phyloP scores from a whole-genome alignment of 1,140 invertebrate species.

The Riptortus pedestris region DNA sequence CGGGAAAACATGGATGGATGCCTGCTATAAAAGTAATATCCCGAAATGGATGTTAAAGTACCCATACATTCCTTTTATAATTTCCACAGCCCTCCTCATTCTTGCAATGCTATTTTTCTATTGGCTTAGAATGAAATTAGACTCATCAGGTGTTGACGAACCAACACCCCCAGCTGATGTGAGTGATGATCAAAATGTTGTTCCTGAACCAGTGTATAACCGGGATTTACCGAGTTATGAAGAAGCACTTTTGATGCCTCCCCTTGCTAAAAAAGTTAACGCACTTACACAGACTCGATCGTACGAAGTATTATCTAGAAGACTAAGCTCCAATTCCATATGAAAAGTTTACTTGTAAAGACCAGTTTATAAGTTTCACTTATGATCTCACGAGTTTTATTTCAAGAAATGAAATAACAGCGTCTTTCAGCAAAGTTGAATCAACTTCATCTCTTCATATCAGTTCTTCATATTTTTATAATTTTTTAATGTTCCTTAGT shows the following conservation, averaged over 20 bases:
- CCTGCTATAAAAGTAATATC: background rate
- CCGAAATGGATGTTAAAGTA: background rate
- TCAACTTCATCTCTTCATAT: too few relatives aligned
- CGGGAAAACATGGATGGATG: background rate
- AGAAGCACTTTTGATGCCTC: slow-evolving; percentile 7
- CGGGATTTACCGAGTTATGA: background rate
- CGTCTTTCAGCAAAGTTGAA: too few relatives aligned
- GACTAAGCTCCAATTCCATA: slow-evolving; percentile 12
- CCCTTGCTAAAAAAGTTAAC: background rate
- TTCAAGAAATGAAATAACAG: too few relatives aligned
- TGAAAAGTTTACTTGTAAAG: too few relatives aligned
- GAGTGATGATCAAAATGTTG: background rate
- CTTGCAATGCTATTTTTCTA: slow-evolving; percentile 2
- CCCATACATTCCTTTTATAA: slow-evolving; percentile 3
- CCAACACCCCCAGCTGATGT: background rate
- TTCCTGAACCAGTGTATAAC: background rate
- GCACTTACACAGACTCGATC: slow-evolving; percentile 4
- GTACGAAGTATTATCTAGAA: slow-evolving; percentile 7
- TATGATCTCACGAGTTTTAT: too few relatives aligned
- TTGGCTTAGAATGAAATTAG: background rate
- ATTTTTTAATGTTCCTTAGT: too few relatives aligned
- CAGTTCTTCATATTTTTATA: too few relatives aligned
- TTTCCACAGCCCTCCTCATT: background rate
- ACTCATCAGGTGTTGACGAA: background rate
- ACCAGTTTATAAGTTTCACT: too few relatives aligned